Conservation (phyloP, 2,113 vertebrate species). For the Sylvia atricapilla region DNA sequence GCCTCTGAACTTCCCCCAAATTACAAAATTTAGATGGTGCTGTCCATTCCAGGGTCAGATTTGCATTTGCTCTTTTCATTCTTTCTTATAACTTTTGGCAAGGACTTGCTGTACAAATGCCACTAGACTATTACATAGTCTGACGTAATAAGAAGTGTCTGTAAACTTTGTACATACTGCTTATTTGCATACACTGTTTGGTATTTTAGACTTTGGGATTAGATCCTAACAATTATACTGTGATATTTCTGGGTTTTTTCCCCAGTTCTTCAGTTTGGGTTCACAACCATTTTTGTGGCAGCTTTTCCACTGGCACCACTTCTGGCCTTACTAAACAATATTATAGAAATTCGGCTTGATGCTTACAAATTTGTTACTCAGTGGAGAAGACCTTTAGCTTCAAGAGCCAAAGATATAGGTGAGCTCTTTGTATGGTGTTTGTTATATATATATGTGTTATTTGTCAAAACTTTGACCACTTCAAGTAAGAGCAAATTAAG, state of each 20-base stretch:
- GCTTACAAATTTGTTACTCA: slow-evolving; percentile 98
- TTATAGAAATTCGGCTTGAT: slow-evolving; percentile 95
- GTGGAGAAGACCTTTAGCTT: slow-evolving; percentile 91
- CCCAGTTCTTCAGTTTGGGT: slow-evolving; percentile 94
- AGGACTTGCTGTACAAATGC: not conserved
- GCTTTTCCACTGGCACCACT: slow-evolving; percentile 95
- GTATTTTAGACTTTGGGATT: not conserved
- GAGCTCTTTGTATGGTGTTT: not conserved
- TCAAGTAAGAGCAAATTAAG: not conserved
- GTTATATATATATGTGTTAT: not conserved
- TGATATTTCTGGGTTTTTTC: not conserved
- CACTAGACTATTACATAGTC: not conserved
- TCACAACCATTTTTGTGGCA: slow-evolving; percentile 97
- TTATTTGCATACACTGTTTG: not conserved
- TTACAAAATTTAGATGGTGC: not conserved
- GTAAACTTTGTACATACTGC: not conserved
- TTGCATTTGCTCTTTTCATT: not conserved
- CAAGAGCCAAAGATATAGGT: slow-evolving; percentile 96
- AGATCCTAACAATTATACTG: not conserved
- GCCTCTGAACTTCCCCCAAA: not conserved
- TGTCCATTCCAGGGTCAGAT: not conserved
- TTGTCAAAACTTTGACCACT: not conserved
- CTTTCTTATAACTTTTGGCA: not conserved
- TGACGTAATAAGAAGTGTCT: not conserved
- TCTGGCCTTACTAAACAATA: slow-evolving; percentile 92